Conservation (phyloP, 2,888 invertebrate genomes). For the Rhingia campestris region DNA sequence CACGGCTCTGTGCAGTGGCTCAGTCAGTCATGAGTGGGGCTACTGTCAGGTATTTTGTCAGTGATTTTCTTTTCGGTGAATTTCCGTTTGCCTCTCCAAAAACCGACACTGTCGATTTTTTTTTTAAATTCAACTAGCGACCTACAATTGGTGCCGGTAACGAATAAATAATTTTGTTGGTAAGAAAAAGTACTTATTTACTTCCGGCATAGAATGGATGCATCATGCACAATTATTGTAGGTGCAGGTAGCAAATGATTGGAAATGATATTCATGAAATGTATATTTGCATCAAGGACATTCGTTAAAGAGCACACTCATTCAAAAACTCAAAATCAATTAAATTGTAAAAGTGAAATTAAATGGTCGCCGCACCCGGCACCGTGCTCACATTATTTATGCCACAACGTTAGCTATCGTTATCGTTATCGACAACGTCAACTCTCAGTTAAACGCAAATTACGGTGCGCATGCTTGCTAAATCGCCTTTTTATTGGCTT, state of each 20-base stretch:
- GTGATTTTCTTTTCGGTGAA: slow-evolving; percentile 53
- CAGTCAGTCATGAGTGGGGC: slow-evolving; percentile 2
- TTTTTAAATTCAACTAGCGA: slow-evolving; percentile 32
- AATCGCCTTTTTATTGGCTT: slow-evolving; percentile 3
- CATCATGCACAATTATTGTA: not conserved
- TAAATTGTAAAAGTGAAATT: slow-evolving; percentile 37
- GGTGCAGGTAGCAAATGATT: too few relatives aligned
- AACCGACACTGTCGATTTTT: not conserved
- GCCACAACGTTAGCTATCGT: slow-evolving; percentile 2
- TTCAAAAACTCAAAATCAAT: slow-evolving; percentile 18
- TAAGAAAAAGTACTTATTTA: not conserved
- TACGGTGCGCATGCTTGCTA: slow-evolving; percentile 1
- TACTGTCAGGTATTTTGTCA: slow-evolving; percentile 43
- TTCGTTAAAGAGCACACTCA: not conserved
- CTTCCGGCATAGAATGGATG: slow-evolving; percentile 5
- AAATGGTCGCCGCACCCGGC: slow-evolving; percentile 31
- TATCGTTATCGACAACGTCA: slow-evolving; percentile 4
- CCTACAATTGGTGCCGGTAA: slow-evolving; percentile 6
- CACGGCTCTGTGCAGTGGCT: slow-evolving; percentile 2
- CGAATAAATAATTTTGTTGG: slow-evolving; percentile 14
- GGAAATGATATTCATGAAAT: too few relatives aligned
- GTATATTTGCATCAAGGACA: too few relatives aligned
- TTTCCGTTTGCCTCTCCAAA: slow-evolving; percentile 23
- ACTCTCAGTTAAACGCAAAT: not conserved
- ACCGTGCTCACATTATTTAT: not conserved